These are phyloP conservation scores for Acronicta psi DNA, from an alignment of 2,888 invertebrate genomes.

Conservation along the genomic window DNA sequence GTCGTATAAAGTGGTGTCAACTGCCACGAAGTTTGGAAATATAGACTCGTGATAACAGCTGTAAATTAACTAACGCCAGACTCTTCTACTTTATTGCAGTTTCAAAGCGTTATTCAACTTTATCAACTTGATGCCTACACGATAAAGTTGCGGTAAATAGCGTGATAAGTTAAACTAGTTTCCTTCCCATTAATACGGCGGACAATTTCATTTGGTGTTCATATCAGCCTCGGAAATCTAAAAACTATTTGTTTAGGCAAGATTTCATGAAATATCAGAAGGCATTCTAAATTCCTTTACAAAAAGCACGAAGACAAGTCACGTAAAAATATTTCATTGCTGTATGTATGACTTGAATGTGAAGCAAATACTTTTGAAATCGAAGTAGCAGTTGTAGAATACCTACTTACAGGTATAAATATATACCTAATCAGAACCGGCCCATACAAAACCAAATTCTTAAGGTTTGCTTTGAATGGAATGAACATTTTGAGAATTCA, in stretches of 20 bases:
- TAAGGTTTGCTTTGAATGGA: no score
- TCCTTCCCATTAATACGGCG: constrained; percentile 28
- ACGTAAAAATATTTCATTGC: constrained; percentile 3
- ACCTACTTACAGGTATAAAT: no score
- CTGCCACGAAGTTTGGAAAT: constrained; percentile 61
- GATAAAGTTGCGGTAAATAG: constrained; percentile 73
- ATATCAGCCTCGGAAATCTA: constrained; percentile 28
- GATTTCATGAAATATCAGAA: neutral
- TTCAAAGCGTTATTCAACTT: constrained; percentile 76
- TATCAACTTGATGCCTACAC: constrained; percentile 63
- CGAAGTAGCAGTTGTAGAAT: no score
- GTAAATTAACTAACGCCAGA: constrained; percentile 76
- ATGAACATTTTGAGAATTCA: no score
- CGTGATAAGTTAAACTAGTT: constrained; percentile 61
- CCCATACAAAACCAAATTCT: no score
- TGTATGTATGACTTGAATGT: no score
- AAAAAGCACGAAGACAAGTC: constrained; percentile 2
- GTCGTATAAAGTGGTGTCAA: constrained; percentile 53
- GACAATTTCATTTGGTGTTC: constrained; percentile 21
- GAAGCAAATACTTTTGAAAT: no score
- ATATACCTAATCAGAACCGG: no score
- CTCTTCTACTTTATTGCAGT: constrained; percentile 53
- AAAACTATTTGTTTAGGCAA: constrained; percentile 4
- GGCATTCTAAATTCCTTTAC: neutral
- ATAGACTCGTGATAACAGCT: constrained; percentile 38